Percentiles rank a stretch among this genome's conserved stretches.
phyloP scores from a whole-genome alignment of 1,140 invertebrate species.

The Drosophila subobscura region DNA sequence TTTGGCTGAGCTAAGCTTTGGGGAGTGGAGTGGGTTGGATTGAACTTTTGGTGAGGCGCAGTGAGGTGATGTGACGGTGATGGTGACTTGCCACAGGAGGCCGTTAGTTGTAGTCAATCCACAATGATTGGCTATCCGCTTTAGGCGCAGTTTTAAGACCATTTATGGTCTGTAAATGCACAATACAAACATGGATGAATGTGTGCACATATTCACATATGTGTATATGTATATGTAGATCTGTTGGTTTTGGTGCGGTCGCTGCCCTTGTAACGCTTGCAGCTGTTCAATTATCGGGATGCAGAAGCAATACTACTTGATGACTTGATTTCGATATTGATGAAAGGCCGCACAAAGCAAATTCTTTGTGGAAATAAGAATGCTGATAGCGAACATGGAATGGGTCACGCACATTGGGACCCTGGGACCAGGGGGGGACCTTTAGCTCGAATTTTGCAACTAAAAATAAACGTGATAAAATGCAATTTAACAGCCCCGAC shows the following conservation, averaged over 20 bases:
- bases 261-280: conserved; percentile 75
- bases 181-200: conserved; percentile 29
- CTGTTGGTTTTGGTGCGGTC: conserved; percentile 58
- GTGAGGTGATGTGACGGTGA: no score
- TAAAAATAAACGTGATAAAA: conserved; percentile 82
- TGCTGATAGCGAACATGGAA: conserved; percentile 13
- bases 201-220: conserved; percentile 44
- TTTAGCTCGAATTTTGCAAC: conserved; percentile 52
- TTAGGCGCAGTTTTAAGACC: conserved; percentile 63
- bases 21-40: not conserved
- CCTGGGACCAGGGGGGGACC: no score
- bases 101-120: conserved; percentile 50
- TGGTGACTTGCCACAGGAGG: conserved; percentile 8
- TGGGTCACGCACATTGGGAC: conserved; percentile 34
- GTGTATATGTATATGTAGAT: conserved; percentile 20
- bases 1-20: no score
- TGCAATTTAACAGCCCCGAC: conserved; percentile 54
- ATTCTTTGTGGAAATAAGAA: conserved; percentile 26
- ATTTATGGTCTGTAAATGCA: conserved; percentile 48
- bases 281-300: conserved; percentile 24
- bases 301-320: conserved; percentile 10
- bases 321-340: conserved; percentile 23
- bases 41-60: no score
- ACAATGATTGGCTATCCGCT: conserved; percentile 37
- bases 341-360: conserved; percentile 24